Conservation (phyloP, 2,797 vertebrate genomes). For the Sciurus carolinensis region DNA sequence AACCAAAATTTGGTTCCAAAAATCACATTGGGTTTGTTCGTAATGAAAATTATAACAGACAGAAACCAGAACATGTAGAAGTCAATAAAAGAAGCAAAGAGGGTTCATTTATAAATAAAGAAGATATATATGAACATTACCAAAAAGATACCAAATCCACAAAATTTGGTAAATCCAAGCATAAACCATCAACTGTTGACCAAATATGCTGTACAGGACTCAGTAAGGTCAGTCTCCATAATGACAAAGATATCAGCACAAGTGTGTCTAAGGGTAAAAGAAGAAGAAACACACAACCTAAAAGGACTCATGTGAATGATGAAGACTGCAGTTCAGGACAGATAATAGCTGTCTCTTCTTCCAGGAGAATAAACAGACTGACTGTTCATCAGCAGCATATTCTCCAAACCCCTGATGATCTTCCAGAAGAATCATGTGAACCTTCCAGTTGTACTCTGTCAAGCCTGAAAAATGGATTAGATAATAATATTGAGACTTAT, state of each 20-base stretch:
- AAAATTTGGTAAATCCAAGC: conserved; percentile 48
- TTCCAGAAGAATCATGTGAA: conserved; percentile 62
- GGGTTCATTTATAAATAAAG: conserved; percentile 50
- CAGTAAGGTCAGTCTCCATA: conserved; percentile 34
- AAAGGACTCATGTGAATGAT: neutral
- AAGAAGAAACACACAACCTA: conserved; percentile 34
- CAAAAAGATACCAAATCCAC: conserved; percentile 17
- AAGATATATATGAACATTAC: conserved; percentile 68
- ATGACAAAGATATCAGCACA: conserved; percentile 32
- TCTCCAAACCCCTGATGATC: conserved; percentile 41
- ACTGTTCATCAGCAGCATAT: neutral
- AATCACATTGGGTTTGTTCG: conserved; percentile 41
- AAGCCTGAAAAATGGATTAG: conserved; percentile 46
- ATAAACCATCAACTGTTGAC: conserved; percentile 48
- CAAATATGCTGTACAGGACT: neutral
- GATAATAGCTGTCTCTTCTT: neutral
- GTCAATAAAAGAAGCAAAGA: conserved; percentile 70
- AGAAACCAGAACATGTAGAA: conserved; percentile 72
- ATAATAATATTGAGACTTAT: neutral
- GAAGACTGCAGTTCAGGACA: neutral
- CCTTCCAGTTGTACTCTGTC: conserved; percentile 22
- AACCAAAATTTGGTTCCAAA: conserved; percentile 74
- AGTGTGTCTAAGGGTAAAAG: conserved; percentile 27
- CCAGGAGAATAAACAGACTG: neutral
- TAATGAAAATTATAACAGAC: conserved; percentile 68